Conservation (phyloP, 2,113 vertebrate species). For the Cyanoramphus novaezelandiae region DNA sequence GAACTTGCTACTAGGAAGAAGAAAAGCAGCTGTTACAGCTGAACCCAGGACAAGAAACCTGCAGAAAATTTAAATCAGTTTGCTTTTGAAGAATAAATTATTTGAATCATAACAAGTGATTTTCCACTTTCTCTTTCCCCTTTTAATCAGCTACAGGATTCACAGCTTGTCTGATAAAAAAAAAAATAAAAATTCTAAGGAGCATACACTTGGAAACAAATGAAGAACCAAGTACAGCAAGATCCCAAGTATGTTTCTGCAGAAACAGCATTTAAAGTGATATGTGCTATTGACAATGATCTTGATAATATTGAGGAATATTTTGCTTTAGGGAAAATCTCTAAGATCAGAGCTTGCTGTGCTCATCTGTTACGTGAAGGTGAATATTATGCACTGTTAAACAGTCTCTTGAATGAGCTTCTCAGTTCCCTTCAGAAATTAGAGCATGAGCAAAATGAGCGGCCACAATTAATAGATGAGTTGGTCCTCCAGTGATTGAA, state of each 20-base stretch:
- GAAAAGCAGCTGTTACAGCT: not conserved
- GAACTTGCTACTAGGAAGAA: not conserved
- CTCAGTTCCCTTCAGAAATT: not conserved
- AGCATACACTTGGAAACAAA: not conserved
- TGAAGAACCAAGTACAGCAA: not conserved
- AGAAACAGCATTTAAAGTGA: not conserved
- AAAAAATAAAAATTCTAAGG: not conserved
- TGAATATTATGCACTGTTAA: not conserved
- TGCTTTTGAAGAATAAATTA: not conserved
- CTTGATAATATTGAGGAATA: not conserved
- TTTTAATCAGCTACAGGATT: not conserved
- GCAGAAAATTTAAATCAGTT: not conserved
- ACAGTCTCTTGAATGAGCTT: not conserved
- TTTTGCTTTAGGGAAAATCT: not conserved
- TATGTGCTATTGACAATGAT: not conserved
- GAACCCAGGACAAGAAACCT: not conserved
- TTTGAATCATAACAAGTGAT: not conserved
- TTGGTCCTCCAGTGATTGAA: not conserved
- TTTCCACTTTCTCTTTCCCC: not conserved
- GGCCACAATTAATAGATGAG: rapidly evolving
- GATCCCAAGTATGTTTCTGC: not conserved
- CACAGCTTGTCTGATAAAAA: not conserved
- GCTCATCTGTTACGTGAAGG: not conserved
- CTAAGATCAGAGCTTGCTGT: not conserved
- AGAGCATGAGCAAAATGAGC: not conserved